Percentiles rank a stretch among this genome's conserved stretches.
Evolutionary conservation across 2,113 vertebrate genomes (phyloP).

Genomic region (Phocoena phocoena): DNA sequence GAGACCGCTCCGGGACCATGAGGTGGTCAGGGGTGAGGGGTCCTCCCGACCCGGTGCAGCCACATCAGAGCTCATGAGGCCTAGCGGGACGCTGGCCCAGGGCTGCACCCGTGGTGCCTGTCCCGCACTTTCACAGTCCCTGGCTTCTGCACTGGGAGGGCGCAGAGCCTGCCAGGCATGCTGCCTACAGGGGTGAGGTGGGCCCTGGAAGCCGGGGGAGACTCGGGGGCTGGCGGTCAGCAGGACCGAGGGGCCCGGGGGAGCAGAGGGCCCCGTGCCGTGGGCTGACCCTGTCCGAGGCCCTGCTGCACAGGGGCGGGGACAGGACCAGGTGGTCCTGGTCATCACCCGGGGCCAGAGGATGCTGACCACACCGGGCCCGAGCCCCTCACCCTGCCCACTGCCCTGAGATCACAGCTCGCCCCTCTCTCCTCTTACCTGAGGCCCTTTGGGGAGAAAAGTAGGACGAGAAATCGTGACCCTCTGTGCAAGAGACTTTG

Average conservation of each 20-base stretch:
- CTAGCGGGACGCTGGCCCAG: fast-evolving
- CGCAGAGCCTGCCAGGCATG: no score
- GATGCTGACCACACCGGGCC: fast-evolving
- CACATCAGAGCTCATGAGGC: fast-evolving
- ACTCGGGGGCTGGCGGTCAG: fast-evolving
- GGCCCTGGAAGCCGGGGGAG: background rate
- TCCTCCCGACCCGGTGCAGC: fast-evolving
- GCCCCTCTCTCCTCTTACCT: background rate
- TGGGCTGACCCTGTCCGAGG: background rate
- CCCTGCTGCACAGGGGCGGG: background rate
- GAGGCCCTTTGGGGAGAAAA: background rate
- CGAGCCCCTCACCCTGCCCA: fast-evolving
- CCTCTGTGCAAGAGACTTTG: no score
- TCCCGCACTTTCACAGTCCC: fast-evolving
- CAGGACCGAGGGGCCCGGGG: background rate
- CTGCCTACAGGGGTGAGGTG: background rate
- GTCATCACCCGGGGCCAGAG: background rate
- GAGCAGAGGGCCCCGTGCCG: fast-evolving
- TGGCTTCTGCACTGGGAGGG: background rate
- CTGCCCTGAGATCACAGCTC: background rate
- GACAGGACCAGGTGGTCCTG: background rate
- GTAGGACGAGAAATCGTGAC: background rate
- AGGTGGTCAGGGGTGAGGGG: fast-evolving
- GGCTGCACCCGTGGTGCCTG: fast-evolving
- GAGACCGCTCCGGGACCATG: fast-evolving